Percentiles rank a stretch among this genome's conserved stretches.
These are phyloP conservation scores for Eumeta japonica DNA, from an alignment of 1,140 invertebrate species.

Conservation along the genomic window DNA sequence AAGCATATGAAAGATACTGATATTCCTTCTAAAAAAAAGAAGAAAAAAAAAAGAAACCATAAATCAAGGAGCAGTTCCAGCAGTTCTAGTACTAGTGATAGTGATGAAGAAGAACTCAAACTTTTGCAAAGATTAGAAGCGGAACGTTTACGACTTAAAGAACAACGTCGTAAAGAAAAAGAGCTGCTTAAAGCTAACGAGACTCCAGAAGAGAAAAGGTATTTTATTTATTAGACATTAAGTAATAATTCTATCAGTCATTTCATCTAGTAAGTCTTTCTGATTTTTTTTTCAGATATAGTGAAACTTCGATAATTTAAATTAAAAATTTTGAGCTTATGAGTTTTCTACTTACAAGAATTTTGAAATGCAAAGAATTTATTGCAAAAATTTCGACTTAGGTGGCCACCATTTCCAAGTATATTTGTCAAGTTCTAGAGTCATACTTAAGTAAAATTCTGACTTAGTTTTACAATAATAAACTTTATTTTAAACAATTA, in stretches of 20 bases:
- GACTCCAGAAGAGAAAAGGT: slow-evolving; percentile 90
- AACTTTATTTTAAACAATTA: too few relatives aligned
- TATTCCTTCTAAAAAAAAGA: slow-evolving; percentile 40
- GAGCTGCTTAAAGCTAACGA: slow-evolving; percentile 85
- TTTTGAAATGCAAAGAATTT: too few relatives aligned
- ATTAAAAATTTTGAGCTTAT: too few relatives aligned
- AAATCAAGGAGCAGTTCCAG: slow-evolving; percentile 16
- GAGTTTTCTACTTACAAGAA: too few relatives aligned
- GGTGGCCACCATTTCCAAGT: too few relatives aligned
- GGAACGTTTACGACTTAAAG: slow-evolving; percentile 64
- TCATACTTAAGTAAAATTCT: too few relatives aligned
- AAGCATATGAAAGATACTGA: too few relatives aligned
- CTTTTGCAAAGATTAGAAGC: slow-evolving; percentile 72
- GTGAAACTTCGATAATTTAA: too few relatives aligned
- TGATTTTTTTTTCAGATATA: background rate
- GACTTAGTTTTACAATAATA: too few relatives aligned
- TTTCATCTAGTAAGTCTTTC: background rate
- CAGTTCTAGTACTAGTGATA: slow-evolving; percentile 25
- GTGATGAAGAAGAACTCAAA: slow-evolving; percentile 64
- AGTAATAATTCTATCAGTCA: background rate
- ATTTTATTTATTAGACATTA: slow-evolving; percentile 5
- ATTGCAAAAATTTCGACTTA: too few relatives aligned
- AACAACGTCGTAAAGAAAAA: slow-evolving; percentile 73
- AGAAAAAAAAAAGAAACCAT: slow-evolving; percentile 33
- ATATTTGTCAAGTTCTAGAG: too few relatives aligned